A percentile compares a stretch with the other conserved stretches of the same genome.
These are phyloP conservation scores for Mionectes macconnelli DNA, from an alignment of 2,113 vertebrate genomes.

Conservation along the genomic window DNA sequence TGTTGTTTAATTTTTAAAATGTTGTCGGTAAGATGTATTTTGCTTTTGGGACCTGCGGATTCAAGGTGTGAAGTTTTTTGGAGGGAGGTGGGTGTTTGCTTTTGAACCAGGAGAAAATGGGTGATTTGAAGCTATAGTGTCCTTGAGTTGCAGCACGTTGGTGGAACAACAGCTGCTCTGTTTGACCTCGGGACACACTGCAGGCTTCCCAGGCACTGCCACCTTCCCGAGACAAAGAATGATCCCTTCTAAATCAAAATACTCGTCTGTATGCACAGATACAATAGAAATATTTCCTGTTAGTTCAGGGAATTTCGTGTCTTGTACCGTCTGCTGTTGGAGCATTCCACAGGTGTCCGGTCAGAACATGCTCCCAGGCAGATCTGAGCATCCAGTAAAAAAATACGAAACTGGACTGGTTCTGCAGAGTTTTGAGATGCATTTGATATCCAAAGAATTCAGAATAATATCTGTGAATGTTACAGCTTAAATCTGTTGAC, in stretches of 20 bases:
- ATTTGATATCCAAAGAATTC: not conserved
- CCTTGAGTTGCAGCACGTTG: not conserved
- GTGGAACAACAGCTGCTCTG: not conserved
- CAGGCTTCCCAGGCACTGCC: not conserved
- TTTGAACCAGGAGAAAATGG: not conserved
- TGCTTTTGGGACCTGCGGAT: not conserved
- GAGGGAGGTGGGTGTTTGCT: not conserved
- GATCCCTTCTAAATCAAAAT: not conserved
- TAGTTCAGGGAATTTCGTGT: not conserved
- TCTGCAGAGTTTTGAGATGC: not conserved
- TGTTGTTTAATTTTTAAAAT: not conserved
- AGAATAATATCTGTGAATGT: not conserved
- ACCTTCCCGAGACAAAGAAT: not conserved
- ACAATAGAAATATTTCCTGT: not conserved
- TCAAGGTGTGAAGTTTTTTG: accelerated
- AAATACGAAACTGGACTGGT: not conserved
- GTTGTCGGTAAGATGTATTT: not conserved
- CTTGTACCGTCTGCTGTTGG: not conserved
- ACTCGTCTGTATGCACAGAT: not conserved
- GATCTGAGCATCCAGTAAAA: not conserved
- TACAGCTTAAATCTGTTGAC: not conserved
- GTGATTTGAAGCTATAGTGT: not conserved
- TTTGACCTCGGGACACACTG: not conserved
- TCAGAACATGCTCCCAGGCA: not conserved
- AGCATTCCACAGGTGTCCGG: slow-evolving; percentile 37